Evolutionary conservation across 2,888 invertebrate species (phyloP).

Genomic region (Yponomeuta evonymella): DNA sequence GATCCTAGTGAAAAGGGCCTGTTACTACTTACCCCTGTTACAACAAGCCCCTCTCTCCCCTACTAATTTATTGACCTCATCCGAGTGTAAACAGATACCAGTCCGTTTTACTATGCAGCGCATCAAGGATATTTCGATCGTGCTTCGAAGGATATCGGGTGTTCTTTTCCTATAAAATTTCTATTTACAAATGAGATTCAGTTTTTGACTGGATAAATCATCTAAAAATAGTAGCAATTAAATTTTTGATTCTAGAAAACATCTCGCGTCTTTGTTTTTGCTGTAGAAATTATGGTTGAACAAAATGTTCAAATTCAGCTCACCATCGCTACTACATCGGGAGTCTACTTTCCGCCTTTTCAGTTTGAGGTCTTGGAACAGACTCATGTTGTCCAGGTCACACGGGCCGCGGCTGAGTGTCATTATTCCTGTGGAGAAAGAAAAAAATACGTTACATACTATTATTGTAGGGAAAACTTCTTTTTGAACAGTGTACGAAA

Average conservation of each 20-base stretch:
- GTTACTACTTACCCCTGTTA: too few species aligned
- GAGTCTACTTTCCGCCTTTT: slow-evolving; percentile 98
- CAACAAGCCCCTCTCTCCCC: too few species aligned
- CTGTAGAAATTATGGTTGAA: not conserved
- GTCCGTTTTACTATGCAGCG: not conserved
- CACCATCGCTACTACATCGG: slow-evolving; percentile 96
- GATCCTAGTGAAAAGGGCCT: too few species aligned
- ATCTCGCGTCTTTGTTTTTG: too few species aligned
- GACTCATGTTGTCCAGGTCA: slow-evolving; percentile 99
- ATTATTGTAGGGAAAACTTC: not conserved
- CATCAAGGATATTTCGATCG: not conserved
- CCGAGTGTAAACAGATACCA: not conserved
- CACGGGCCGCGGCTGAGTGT: slow-evolving; percentile 98
- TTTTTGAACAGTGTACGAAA: too few species aligned
- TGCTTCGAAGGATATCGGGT: not conserved
- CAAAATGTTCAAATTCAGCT: slow-evolving; percentile 43
- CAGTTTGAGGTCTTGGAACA: slow-evolving; percentile 98
- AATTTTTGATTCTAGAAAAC: too few species aligned
- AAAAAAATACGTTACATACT: slow-evolving; percentile 25
- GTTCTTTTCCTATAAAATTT: not conserved
- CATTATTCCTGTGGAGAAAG: slow-evolving; percentile 89
- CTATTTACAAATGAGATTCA: not conserved
- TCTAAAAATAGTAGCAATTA: not conserved
- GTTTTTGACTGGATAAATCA: too few species aligned
- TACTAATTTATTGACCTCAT: not conserved